Evolutionary conservation across 2,888 invertebrate genomes (phyloP), one percentile per base, ranked within the genome.

Genomic region (Bombylius discolor): DNA sequence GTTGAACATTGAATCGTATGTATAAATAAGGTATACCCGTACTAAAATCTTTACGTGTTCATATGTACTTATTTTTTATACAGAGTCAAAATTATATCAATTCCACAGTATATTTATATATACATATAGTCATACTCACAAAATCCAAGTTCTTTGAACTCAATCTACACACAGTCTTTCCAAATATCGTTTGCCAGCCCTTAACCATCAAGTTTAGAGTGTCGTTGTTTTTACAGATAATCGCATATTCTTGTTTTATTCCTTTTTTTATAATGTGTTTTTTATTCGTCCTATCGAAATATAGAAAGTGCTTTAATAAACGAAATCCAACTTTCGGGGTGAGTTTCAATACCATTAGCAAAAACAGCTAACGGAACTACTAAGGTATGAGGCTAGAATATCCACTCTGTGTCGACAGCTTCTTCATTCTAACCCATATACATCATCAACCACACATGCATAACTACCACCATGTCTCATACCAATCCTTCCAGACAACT

Each of bases 301-400:
- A 47, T 46, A 50, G 51, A 55, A 54, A 54, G 48, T 54, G 49
- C 53, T 54, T 49, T 49, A 54, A 47, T 51, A 55, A 55, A 55
- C 55, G 50, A 55, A 55, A 51, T 55, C 11, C 39, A 42, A 11
- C 39, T 42, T 11, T 42, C 6, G 11, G 39, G 9, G 4, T 42
- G 39, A 4, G 11, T 8, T 11, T 42, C 39, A 42, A 42, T 11
- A 42, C 39, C 23, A 5, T 11, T 11, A 11, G 5, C 39, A 42
- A 42, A 42, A 42, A 11, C 5, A 42, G 12, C 11, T 42, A 5
- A 42, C 39, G 23, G 23, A 23, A 23, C 23, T 11, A 11, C 11
- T 11, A 42, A 36, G 11, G 39, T 42, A 42, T 42, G 39, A 42
- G 39, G 23, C 1, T 42, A 1, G 11, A 42, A 36, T 36, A 42